A percentile compares a stretch with the other conserved stretches of the same genome.
These are phyloP conservation scores for Candidula unifasciata DNA, from an alignment of 2,888 invertebrate species.

Conservation along the genomic window DNA sequence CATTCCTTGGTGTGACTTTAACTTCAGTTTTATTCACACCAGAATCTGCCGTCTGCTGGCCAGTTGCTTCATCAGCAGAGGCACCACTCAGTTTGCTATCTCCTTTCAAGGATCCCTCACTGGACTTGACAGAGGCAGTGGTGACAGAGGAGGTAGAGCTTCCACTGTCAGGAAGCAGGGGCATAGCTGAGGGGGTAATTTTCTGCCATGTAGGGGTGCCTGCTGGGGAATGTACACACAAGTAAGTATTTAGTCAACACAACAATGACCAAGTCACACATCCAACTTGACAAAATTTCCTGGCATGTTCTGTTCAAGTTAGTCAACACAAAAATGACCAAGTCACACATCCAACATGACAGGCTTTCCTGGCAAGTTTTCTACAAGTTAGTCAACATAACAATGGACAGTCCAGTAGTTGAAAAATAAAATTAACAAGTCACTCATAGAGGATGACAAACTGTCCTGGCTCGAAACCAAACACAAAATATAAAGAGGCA, in stretches of 20 bases:
- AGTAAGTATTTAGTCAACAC: slow-evolving; percentile 1
- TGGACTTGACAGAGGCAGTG: slow-evolving; percentile 45
- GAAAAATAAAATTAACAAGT: no score
- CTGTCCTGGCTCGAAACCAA: no score
- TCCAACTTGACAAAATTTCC: background rate
- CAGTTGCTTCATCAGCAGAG: slow-evolving; percentile 9
- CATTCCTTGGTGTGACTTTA: slow-evolving; percentile 40
- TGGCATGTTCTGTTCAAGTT: no score
- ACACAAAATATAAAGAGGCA: no score
- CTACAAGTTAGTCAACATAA: no score
- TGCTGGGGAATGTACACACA: slow-evolving; percentile 28
- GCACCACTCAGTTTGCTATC: slow-evolving; percentile 24
- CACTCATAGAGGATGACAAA: no score
- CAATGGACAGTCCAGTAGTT: no score
- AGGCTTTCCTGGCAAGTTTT: no score
- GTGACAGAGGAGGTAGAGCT: slow-evolving; percentile 45
- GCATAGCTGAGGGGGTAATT: slow-evolving; percentile 56
- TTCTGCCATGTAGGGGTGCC: slow-evolving; percentile 54
- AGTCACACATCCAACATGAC: no score
- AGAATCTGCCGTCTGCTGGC: background rate
- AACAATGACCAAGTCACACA: background rate
- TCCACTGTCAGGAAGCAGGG: slow-evolving; percentile 55
- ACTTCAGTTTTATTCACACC: slow-evolving; percentile 36
- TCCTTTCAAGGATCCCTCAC: slow-evolving; percentile 52
- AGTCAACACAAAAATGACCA: no score